Conservation (phyloP, 2,113 vertebrate species). For the Catagonus wagneri region DNA sequence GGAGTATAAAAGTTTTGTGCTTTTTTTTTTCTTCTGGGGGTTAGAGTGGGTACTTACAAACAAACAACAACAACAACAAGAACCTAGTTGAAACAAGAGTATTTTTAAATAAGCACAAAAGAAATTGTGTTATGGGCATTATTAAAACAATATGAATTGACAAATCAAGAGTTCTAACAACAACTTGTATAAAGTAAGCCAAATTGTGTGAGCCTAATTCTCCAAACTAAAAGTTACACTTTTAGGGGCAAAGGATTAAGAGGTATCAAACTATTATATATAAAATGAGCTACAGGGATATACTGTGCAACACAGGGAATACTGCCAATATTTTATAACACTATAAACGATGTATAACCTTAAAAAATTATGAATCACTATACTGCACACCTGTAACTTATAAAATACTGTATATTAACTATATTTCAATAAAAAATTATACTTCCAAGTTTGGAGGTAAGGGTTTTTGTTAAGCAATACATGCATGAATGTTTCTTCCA, state of each 20-base stretch:
- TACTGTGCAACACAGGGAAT: not conserved
- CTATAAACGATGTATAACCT: not conserved
- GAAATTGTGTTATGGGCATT: not conserved
- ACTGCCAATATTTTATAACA: not conserved
- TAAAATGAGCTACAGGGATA: not conserved
- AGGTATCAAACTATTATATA: not conserved
- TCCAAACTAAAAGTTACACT: constrained; percentile 6
- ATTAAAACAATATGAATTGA: not conserved
- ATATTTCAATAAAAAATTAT: not conserved
- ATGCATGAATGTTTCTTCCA: constrained; percentile 12
- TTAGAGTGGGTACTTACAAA: not conserved
- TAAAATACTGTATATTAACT: not conserved
- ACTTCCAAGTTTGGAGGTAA: not conserved
- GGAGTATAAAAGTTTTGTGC: not conserved
- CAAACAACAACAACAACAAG: not conserved
- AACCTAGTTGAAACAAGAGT: not conserved
- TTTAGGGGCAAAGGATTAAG: not conserved
- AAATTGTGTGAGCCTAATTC: not conserved
- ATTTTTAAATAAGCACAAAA: constrained; percentile 47
- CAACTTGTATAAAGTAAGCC: constrained; percentile 8
- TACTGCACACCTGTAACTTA: not conserved
- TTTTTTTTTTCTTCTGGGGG: not conserved
- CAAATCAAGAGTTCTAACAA: constrained; percentile 26
- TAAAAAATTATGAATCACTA: not conserved
- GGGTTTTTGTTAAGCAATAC: not conserved